Base-by-base conservation (phyloP, 2,888 invertebrate genomes). In the Drosophila yooni region DNA sequence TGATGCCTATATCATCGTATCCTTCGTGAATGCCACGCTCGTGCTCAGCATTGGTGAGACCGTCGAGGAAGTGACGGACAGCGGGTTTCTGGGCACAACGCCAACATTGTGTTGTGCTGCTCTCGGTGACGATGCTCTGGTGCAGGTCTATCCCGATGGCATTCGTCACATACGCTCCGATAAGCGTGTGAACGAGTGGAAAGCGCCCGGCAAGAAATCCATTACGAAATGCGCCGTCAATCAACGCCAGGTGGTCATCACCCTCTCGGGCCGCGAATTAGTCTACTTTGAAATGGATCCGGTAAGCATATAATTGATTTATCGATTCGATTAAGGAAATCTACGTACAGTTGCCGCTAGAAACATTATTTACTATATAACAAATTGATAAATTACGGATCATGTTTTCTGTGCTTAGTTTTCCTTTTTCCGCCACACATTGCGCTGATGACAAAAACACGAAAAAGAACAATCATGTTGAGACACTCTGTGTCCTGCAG, bases 241-340 rank as follows among this genome's bases (percentile, higher is more conserved):
- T 94, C 98, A 99, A 92, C 95, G 99, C 73, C 99, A 99, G 94
- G 99, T 99, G 36, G 99, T 99, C 0, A 99, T 99, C 78, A 99
- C 99, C 2, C 94, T 99, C 53, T 98, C 98, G 43, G 99, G 99
- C 4, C 98, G 99, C 46, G 99, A 99, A 94, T 94, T 99, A 71
- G 99, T 99, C 51, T 99, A 99, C 94, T 99, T 99, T 93, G 99
- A 99, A 94, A 98, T 99, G 98, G 99, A 99, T 93, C 97, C 98
- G 82, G 98, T 99, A 95, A 96, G 97, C 94, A 38, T 52, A 36
- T 56, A 2, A 8, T 56, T 34, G 0, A 34, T 7, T 34, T 21
- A 3, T 18, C 18, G 21, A 43, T 3, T 21, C 8, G 25, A 0
- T 7, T 25, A 8, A 43, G 46, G 3, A 50, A 33, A 25, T 33